phyloP scores from a whole-genome alignment of 2,113 vertebrate species.

The Actenoides lindsayi region DNA sequence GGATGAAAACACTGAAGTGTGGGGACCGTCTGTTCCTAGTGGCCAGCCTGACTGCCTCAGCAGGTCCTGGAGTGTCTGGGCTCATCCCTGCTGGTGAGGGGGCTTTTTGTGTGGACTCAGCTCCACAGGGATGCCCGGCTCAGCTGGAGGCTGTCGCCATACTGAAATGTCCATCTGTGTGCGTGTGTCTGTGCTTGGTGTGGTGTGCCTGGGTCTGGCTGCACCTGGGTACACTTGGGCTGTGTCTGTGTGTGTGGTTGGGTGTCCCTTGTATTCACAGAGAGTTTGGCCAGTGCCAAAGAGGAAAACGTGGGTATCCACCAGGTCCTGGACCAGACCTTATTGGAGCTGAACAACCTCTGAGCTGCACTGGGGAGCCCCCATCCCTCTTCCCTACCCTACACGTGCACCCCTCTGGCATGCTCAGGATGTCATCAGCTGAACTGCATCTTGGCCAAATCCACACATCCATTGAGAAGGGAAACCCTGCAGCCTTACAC shows the following conservation, averaged over 20 bases:
- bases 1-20: background rate
- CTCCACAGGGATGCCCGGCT: fast-evolving
- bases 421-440: constrained; percentile 21
- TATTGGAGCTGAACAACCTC: constrained; percentile 97
- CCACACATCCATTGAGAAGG: constrained; percentile 34
- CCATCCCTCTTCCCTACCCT: background rate
- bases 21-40: background rate
- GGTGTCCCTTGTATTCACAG: constrained; percentile 74
- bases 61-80: background rate
- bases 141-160: background rate
- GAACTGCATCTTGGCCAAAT: constrained; percentile 34
- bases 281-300: constrained; percentile 94
- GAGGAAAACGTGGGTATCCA: constrained; percentile 97
- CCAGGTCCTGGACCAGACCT: constrained; percentile 95
- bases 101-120: background rate
- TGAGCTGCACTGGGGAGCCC: constrained; percentile 68
- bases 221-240: background rate
- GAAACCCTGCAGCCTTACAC: constrained; percentile 18
- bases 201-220: background rate
- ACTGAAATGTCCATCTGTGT: constrained; percentile 17
- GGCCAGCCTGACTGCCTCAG: background rate
- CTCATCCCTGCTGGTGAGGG: background rate
- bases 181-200: background rate
- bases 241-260: constrained; percentile 11
- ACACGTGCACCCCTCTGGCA: constrained; percentile 35